Percentiles rank a stretch among this genome's conserved stretches.
Evolutionary conservation across 92 coral and sea anemone genomes (phyloP).

Genomic region (Palythoa grandiflora): DNA sequence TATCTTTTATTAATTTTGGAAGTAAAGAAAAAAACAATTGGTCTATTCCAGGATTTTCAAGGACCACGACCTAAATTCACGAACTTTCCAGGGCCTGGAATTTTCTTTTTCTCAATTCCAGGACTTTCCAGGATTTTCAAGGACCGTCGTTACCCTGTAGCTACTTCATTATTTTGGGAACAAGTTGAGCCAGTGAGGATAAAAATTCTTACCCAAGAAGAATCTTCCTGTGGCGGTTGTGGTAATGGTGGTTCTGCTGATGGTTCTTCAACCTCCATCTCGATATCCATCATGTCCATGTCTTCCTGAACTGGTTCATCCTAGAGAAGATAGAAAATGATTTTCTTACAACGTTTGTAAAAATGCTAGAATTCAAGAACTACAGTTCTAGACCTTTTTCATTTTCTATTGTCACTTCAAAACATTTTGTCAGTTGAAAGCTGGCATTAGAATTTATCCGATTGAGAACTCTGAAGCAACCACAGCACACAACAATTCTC

Average conservation of each 20-base stretch:
- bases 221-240: constrained; percentile 74
- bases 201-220: constrained; percentile 52
- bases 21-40: too few relatives aligned
- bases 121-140: neutral
- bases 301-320: constrained; percentile 83
- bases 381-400: too few relatives aligned
- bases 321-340: neutral
- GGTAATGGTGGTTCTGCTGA: constrained; percentile 73
- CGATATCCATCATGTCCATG: constrained; percentile 96
- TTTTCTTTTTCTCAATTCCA: too few relatives aligned
- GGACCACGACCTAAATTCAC: too few relatives aligned
- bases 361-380: neutral
- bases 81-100: too few relatives aligned
- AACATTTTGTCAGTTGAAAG: too few relatives aligned
- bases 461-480: too few relatives aligned
- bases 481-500: too few relatives aligned
- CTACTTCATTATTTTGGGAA: neutral
- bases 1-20: too few relatives aligned
- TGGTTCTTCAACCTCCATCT: constrained; percentile 98
- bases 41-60: too few relatives aligned
- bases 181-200: neutral
- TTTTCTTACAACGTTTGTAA: neutral
- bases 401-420: too few relatives aligned
- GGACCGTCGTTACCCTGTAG: neutral
- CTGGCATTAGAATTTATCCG: too few relatives aligned